Conservation (phyloP, 2,113 vertebrate genomes). For the Phalacrocorax brasilianus region DNA sequence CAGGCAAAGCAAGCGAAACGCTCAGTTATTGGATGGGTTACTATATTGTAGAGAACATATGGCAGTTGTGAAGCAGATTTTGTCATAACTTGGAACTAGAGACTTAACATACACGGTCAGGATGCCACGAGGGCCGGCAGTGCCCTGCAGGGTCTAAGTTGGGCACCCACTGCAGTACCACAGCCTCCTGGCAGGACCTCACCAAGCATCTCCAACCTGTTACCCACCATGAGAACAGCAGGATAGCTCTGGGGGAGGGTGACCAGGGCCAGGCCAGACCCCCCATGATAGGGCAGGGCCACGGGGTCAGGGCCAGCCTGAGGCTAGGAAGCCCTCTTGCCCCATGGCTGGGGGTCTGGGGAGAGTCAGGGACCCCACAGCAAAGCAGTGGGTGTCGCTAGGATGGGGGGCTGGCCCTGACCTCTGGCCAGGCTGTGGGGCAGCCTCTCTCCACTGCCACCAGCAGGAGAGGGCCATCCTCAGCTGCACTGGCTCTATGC, state of each 20-base stretch:
- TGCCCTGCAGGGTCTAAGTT: accelerated
- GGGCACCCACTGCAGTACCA: not conserved
- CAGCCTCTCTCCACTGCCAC: not conserved
- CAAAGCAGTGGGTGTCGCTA: not conserved
- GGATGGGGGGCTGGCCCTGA: not conserved
- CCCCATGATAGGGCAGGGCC: not conserved
- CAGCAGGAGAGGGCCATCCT: not conserved
- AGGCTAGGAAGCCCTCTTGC: not conserved
- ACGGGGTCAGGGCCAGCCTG: not conserved
- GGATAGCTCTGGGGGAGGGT: not conserved
- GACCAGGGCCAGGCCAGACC: not conserved
- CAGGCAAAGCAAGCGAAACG: not conserved
- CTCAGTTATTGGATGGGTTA: not conserved
- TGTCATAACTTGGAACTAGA: not conserved
- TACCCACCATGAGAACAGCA: not conserved
- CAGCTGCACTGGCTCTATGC: not conserved
- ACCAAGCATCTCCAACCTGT: not conserved
- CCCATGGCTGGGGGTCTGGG: not conserved
- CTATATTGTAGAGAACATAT: not conserved
- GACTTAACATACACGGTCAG: not conserved
- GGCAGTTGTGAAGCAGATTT: not conserved
- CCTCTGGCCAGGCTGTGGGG: not conserved
- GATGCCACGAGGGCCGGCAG: accelerated
- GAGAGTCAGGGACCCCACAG: not conserved
- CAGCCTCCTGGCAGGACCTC: not conserved